Conservation (phyloP, 1,140 invertebrate species). For the Pogonognathellus flavescens region DNA sequence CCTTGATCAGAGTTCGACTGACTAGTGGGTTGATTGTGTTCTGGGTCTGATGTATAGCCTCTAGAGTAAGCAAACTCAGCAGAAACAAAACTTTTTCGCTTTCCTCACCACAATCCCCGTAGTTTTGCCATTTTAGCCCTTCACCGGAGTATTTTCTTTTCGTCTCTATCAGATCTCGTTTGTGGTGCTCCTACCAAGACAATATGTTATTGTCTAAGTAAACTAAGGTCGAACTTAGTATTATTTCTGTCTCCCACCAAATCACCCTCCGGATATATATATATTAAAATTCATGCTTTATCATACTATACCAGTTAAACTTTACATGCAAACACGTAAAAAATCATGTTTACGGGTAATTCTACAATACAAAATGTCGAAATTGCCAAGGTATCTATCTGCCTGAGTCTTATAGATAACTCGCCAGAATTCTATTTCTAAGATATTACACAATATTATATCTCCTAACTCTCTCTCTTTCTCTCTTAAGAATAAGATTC, state of each 20-base stretch:
- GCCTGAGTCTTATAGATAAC: too few species aligned
- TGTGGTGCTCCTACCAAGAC: background rate
- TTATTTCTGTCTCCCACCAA: background rate
- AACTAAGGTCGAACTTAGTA: background rate
- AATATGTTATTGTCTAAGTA: background rate
- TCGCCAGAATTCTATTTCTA: too few species aligned
- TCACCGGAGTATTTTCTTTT: conserved; percentile 13
- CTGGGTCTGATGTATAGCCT: background rate
- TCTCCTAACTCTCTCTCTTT: too few species aligned
- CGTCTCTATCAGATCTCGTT: conserved; percentile 13
- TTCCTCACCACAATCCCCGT: conserved; percentile 31
- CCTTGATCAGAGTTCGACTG: background rate
- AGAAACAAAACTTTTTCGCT: conserved; percentile 47
- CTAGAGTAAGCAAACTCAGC: conserved; percentile 36
- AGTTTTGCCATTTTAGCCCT: conserved; percentile 35
- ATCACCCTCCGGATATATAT: background rate
- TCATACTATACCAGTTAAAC: too few species aligned
- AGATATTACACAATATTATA: too few species aligned
- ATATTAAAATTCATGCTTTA: background rate
- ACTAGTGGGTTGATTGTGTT: background rate
- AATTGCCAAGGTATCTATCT: too few species aligned
- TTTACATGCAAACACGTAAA: too few species aligned
- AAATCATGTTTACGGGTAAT: too few species aligned
- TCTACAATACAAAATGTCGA: too few species aligned
- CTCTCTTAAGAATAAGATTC: too few species aligned